phyloP scores from a whole-genome alignment of 1,140 invertebrate species.

The Trachymyrmex cornetzi region DNA sequence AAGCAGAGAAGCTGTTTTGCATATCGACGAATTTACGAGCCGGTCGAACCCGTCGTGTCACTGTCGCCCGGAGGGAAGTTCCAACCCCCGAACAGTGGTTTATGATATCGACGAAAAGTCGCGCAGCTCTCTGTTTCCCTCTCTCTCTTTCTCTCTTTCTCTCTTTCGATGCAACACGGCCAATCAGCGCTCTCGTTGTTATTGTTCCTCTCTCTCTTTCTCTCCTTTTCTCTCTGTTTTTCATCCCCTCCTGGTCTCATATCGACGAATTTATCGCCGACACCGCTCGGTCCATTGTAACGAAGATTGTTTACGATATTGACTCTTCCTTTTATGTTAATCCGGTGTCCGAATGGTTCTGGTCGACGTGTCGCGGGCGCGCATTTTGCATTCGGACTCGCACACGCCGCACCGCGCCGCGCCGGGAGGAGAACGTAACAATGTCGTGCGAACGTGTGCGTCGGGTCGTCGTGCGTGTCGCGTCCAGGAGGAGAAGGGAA shows the following conservation, averaged over 20 bases:
- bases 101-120: conserved; percentile 79
- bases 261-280: conserved; percentile 83
- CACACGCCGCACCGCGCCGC: not conserved
- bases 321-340: conserved; percentile 86
- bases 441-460: conserved; percentile 54
- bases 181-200: conserved; percentile 69
- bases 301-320: conserved; percentile 84
- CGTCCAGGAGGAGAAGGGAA: not conserved
- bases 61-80: conserved; percentile 68
- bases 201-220: conserved; percentile 10
- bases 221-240: not conserved
- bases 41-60: conserved; percentile 75
- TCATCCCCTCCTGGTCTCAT: conserved; percentile 69
- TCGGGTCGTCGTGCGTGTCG: conserved; percentile 9
- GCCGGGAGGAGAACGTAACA: conserved; percentile 20
- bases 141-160: conserved; percentile 52
- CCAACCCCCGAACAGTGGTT: conserved; percentile 73
- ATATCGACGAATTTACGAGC: conserved; percentile 83
- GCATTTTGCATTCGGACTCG: conserved; percentile 45
- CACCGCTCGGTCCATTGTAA: conserved; percentile 73
- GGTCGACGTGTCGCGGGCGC: conserved; percentile 64
- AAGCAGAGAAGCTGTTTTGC: conserved; percentile 75
- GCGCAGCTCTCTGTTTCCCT: conserved; percentile 45
- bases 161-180: conserved; percentile 31
- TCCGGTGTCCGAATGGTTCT: conserved; percentile 76